A percentile compares a stretch with the other conserved stretches of the same genome.
Conservation (phyloP, 2,888 invertebrate genomes). For the Druceiella hillmani region DNA sequence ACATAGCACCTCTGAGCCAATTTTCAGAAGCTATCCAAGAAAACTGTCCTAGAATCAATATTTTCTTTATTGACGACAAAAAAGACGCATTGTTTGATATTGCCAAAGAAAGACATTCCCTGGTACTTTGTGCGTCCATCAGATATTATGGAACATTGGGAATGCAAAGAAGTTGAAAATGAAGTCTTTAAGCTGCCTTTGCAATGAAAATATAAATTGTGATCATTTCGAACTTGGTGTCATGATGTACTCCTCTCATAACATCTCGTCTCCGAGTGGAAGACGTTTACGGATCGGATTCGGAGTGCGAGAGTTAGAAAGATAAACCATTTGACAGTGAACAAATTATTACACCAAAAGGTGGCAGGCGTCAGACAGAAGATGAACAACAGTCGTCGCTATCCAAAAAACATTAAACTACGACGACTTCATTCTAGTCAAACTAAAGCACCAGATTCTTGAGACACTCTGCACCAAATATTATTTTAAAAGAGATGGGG, state of each 20-base stretch:
- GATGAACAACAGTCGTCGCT: too few relatives aligned
- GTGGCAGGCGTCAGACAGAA: slow-evolving; percentile 5
- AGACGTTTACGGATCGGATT: slow-evolving; percentile 4
- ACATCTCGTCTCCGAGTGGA: slow-evolving; percentile 3
- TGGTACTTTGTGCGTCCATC: too few relatives aligned
- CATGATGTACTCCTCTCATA: slow-evolving; percentile 4
- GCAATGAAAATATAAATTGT: too few relatives aligned
- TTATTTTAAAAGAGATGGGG: too few relatives aligned
- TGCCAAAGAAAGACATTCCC: slow-evolving; percentile 3
- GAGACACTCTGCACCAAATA: too few relatives aligned
- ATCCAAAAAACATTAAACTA: too few relatives aligned
- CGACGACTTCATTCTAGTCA: too few relatives aligned
- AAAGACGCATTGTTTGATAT: slow-evolving; percentile 1
- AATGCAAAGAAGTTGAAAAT: neutral
- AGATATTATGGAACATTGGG: neutral
- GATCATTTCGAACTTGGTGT: too few relatives aligned
- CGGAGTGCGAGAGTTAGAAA: slow-evolving; percentile 3
- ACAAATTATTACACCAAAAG: slow-evolving; percentile 5
- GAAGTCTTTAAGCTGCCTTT: neutral
- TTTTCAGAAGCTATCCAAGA: too few relatives aligned
- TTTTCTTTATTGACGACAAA: slow-evolving; percentile 5
- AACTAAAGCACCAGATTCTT: too few relatives aligned
- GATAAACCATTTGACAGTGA: slow-evolving; percentile 3
- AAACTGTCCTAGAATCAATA: slow-evolving; percentile 2
- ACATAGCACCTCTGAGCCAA: too few relatives aligned